Evolutionary conservation across 1,140 invertebrate species (phyloP).

Genomic region (Drosophila takahashii): DNA sequence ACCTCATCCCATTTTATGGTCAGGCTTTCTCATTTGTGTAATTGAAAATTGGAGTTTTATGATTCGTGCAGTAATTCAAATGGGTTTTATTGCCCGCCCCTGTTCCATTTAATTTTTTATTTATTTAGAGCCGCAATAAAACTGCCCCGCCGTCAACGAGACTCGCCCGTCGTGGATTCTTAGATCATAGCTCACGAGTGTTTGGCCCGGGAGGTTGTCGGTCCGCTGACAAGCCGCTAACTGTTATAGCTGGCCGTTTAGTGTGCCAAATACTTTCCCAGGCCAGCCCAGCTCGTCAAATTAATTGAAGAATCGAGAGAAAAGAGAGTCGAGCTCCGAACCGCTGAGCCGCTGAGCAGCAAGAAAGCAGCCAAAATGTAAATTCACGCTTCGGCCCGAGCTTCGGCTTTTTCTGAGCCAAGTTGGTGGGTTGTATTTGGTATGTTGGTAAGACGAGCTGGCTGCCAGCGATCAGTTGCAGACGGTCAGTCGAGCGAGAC

Average conservation of each 20-base stretch:
- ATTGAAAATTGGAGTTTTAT: not conserved
- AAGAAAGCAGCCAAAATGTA: conserved; percentile 39
- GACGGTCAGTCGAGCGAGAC: conserved; percentile 83
- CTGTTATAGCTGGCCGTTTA: conserved; percentile 75
- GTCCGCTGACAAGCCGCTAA: conserved; percentile 49
- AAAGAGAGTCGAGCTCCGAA: conserved; percentile 3
- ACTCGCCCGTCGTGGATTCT: conserved; percentile 38
- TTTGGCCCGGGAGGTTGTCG: conserved; percentile 6
- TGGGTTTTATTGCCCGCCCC: not conserved
- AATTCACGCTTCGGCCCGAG: conserved; percentile 44
- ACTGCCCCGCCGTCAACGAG: conserved; percentile 6
- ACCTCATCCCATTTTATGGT: not conserved
- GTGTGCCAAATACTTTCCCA: conserved; percentile 81
- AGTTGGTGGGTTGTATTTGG: conserved; percentile 41
- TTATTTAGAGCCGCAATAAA: conserved; percentile 30
- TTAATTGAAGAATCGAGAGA: conserved; percentile 70
- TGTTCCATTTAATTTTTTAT: conserved; percentile 25
- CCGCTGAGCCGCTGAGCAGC: not conserved
- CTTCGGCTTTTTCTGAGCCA: conserved; percentile 24
- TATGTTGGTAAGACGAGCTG: conserved; percentile 78
- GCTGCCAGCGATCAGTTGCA: conserved; percentile 80
- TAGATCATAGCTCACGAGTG: conserved; percentile 48
- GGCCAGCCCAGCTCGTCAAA: conserved; percentile 58
- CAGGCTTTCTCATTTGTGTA: not conserved
- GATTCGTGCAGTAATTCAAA: conserved; percentile 3